These are phyloP conservation scores for Microhierax caerulescens DNA, from an alignment of 2,797 vertebrate genomes.

Conservation along the genomic window DNA sequence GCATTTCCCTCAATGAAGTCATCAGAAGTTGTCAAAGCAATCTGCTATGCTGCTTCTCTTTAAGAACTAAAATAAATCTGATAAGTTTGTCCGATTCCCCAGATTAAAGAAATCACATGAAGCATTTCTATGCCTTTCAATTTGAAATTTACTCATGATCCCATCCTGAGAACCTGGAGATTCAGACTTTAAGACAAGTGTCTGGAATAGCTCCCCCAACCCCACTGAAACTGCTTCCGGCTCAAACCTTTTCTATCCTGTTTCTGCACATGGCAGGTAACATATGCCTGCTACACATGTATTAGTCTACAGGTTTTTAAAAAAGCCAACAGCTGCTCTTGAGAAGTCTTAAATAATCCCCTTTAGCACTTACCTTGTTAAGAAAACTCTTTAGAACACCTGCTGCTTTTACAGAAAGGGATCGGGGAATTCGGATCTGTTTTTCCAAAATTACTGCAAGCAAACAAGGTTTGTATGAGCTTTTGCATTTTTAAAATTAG, in stretches of 20 bases:
- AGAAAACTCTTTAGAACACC: conserved; percentile 98
- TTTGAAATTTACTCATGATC: not conserved
- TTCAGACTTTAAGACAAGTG: not conserved
- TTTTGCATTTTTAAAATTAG: not conserved
- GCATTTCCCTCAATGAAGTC: not conserved
- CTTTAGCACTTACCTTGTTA: conserved; percentile 86
- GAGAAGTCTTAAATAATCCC: not conserved
- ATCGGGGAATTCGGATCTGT: conserved; percentile 96
- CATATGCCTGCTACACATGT: not conserved
- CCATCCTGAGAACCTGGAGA: not conserved
- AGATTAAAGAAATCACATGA: not conserved
- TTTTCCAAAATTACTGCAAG: conserved; percentile 96
- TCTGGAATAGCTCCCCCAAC: not conserved
- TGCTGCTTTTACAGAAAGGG: conserved; percentile 97
- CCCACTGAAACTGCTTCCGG: not conserved
- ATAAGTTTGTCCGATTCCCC: not conserved
- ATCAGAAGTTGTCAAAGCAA: not conserved
- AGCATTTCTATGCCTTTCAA: not conserved
- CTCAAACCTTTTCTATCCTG: not conserved
- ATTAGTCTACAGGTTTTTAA: not conserved
- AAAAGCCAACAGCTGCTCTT: not conserved
- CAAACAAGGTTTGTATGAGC: conserved; percentile 1
- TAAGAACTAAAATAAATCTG: not conserved
- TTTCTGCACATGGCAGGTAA: not conserved
- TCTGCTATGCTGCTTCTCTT: not conserved